Evolutionary conservation across 1,140 invertebrate genomes (phyloP), one percentile per base, ranked within the genome.

Genomic region (Drosophila lacteicornis): DNA sequence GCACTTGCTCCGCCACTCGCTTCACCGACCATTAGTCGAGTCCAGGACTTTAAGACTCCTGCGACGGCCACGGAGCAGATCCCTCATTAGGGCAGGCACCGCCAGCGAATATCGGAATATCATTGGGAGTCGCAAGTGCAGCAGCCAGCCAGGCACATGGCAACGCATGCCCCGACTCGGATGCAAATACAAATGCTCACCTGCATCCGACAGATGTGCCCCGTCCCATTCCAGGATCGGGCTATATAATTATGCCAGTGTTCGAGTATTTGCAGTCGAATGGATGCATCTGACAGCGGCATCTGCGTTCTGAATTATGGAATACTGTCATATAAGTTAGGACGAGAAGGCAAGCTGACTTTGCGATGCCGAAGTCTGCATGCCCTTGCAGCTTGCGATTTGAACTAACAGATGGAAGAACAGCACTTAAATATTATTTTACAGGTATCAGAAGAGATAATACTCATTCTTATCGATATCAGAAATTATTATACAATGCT

Each of bases 11-110:
- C 30, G 8, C 38, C 33, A 50, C 58, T 73, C 66, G 49, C 58
- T 82, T 66, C 63, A 45, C 49, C 69, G 70, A 46, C 81, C 81
- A 84, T 79, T 79, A 73, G 76, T 67, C 45, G 6, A 8, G 17
- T 13, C 25, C 33, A 38, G 46, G 25, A 19, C 57, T 58, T 58
- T 33, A 27, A 42, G 57, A 47, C 55, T 38, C 19, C n/a, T n/a
- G 19, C 27, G 45, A 12, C 8, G 36, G 36, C 36, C 36, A 38
- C 12, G 36, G 36, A 38, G 12, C 30, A 30, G 33, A 15, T 19
- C 27, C 7, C 55, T 77, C 61, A 80, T 80, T 78, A 80, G 69
- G 51, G 19, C n/a, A 19, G 7, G 13, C 12, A 19, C 47, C 7
- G 5, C 22, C 13, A 13, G 15, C 15, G 11, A 58, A 58, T 58